phyloP scores from a whole-genome alignment of 2,888 invertebrate species.

The Thysanoteuthis rhombus region DNA sequence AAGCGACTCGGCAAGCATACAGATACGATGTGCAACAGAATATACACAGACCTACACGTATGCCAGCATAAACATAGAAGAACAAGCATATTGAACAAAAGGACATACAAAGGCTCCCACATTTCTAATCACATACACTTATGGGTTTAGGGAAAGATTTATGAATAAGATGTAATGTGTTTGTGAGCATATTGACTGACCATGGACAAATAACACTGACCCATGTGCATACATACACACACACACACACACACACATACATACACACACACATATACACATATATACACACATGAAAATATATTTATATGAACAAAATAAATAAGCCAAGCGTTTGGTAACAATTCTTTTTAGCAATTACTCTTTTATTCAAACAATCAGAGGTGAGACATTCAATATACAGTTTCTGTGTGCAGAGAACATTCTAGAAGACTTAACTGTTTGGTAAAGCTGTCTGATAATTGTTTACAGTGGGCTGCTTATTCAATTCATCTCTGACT shows the following conservation, averaged over 20 bases:
- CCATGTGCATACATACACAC: not conserved
- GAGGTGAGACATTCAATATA: no score
- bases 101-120: not conserved
- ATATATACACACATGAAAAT: no score
- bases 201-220: not conserved
- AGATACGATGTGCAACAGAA: not conserved
- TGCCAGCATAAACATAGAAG: not conserved
- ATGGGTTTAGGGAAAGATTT: not conserved
- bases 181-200: not conserved
- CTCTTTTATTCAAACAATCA: no score
- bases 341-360: no score
- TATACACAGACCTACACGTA: not conserved
- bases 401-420: no score
- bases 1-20: not conserved
- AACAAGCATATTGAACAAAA: not conserved
- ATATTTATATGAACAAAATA: no score
- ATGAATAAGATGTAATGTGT: not conserved
- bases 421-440: no score
- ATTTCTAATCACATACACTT: not conserved
- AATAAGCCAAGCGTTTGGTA: no score
- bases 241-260: not conserved
- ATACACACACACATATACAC: no score
- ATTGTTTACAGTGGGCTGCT: no score
- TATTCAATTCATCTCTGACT: no score
- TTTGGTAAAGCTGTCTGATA: no score